A percentile compares a stretch with the other conserved stretches of the same genome.
These are phyloP conservation scores for Astyanax mexicanus DNA, from an alignment of 2,797 vertebrate genomes.

Conservation along the genomic window DNA sequence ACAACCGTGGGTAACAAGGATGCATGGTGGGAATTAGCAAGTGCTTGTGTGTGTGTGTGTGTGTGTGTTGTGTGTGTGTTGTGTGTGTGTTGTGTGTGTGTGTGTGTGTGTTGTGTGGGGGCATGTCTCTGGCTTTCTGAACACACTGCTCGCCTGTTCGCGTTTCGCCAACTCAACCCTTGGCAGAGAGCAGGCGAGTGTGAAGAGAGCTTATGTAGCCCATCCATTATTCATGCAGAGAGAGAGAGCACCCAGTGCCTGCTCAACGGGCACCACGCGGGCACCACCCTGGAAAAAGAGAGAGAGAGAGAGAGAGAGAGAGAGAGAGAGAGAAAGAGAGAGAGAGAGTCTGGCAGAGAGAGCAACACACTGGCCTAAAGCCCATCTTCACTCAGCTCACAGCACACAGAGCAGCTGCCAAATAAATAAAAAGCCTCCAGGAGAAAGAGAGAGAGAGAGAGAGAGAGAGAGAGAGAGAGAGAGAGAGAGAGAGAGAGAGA, in stretches of 20 bases:
- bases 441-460: background rate
- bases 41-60: background rate
- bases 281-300: background rate
- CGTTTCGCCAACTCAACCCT: slow-evolving; percentile 23
- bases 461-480: background rate
- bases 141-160: slow-evolving; percentile 33
- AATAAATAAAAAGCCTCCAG: background rate
- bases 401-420: background rate
- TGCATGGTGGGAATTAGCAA: background rate
- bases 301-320: background rate
- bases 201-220: slow-evolving; percentile 48
- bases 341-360: background rate
- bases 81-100: too few species aligned
- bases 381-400: slow-evolving; percentile 16
- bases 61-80: too few species aligned
- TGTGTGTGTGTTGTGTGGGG: background rate
- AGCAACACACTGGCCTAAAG: background rate
- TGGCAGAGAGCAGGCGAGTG: slow-evolving; percentile 41
- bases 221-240: slow-evolving; percentile 42
- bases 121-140: slow-evolving; percentile 10
- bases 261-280: slow-evolving; percentile 9
- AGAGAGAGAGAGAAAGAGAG: background rate
- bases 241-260: slow-evolving; percentile 23
- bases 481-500: too few species aligned
- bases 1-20: too few species aligned